Evolutionary conservation across 2,888 invertebrate species (phyloP).

Genomic region (Agrochola circellaris): DNA sequence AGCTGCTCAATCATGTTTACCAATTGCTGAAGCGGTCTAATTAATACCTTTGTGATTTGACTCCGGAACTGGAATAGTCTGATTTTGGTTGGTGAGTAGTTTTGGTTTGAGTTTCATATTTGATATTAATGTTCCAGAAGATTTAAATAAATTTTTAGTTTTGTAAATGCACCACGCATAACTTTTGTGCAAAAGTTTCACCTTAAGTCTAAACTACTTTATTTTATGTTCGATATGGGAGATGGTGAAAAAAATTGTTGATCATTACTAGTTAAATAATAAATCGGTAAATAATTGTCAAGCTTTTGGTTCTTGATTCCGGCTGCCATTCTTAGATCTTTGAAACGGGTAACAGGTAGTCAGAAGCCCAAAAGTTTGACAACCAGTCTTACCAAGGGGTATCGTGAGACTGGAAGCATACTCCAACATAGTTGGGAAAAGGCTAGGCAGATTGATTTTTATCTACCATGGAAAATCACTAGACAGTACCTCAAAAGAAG

Average conservation of each 20-base stretch:
- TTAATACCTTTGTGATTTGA: constrained; percentile 75
- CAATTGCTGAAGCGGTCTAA: constrained; percentile 71
- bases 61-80: constrained; percentile 58
- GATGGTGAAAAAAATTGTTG: not conserved
- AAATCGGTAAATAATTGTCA: not conserved
- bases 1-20: constrained; percentile 72
- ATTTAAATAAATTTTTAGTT: not conserved
- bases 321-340: no score
- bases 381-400: no score
- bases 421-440: no score
- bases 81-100: constrained; percentile 5
- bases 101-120: not conserved
- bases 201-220: not conserved
- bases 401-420: no score
- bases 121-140: not conserved
- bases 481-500: not conserved
- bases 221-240: no score
- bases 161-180: not conserved
- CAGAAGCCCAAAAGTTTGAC: no score
- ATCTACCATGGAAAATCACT: not conserved
- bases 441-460: no score
- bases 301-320: no score
- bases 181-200: not conserved
- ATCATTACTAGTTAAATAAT: not conserved
- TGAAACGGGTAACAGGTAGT: no score